Base-by-base conservation (phyloP, 1,140 invertebrate genomes). In the Venustaconcha ellipsiformis region DNA sequence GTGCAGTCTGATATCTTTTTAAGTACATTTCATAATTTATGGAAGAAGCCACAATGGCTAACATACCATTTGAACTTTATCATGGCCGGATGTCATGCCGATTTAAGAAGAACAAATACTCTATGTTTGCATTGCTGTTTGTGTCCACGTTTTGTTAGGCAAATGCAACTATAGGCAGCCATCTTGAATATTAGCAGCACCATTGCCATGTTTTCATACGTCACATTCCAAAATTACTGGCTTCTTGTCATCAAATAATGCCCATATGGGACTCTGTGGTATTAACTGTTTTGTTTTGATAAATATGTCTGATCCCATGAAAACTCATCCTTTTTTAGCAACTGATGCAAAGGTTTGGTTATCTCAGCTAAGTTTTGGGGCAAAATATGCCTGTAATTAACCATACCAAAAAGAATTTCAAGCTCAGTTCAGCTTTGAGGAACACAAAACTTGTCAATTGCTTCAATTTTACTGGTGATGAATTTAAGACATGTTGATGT, bases 171-270 rank as follows among this genome's bases (percentile, higher is more conserved):
- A 68, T 68, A 2, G 67, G 67, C 2, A 14, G 26, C 26, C 26
- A 30, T 69, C 67, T 6, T 69, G 67, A 26, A 69, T 48, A 12
- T 57, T 69, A 48, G 67, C 8, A 2, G 67, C 48, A 30, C 26
- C 64, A 18, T 0, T 12, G 3, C 67, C 67, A 69, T 69, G 48
- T 69, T 69, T 56, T 26, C 2, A 48, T 26, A 48, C 67, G 2
- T 69, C 67, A 26, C 64, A 66, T 66, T 66, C 64, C 17, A 66
- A 8, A 15, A 26, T 8, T 23, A 5, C 64, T 26, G 2, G 57
- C 56, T 69, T 69, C 26, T 69, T 57, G 56, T 69, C 4, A 48
- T 69, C 67, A 69, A 12, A 69, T 4, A 48, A 69, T 2, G 67
- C 57, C 2, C 5, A 12, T 37, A 69, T 48, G 18, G 48, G 67